Evolutionary conservation across 1,140 invertebrate genomes (phyloP), one percentile per base, ranked within the genome.

Genomic region (Coelopa frigida): DNA sequence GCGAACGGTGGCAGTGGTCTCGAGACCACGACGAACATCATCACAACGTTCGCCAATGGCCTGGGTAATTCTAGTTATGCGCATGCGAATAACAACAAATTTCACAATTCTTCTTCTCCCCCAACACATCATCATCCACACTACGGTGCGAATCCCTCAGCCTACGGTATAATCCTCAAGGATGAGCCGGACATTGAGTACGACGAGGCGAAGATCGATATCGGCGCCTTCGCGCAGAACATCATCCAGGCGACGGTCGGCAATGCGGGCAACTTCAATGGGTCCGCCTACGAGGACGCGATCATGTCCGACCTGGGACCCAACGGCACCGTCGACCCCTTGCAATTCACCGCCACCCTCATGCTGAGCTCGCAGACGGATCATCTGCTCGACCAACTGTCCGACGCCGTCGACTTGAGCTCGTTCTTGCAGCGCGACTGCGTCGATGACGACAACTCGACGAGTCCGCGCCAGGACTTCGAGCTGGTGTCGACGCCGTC

Each of bases 181-280:
- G 83, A 88, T 58, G 84, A 86, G 56, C 83, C 84, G 4, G 83
- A 84, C 54, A 70, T 87, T 23, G 81, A 83, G 21, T 87, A 87
- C 59, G 80, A 82, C 42, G 75, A 72, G 49, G 56, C 62, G 4
- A 87, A 87, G 62, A 77, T 87, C 21, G 81, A 83, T 76, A 69
- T 73, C 64, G 69, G 79, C 41, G 58, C 55, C 15, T 62, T 69
- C 40, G 59, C 61, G 6, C 57, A 55, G 75, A 66, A 63, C 40
- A 67, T 66, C 3, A 66, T 66, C 3, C 63, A 67, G 36, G 63
- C 62, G 0, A 61, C 48, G 5, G 65, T 59, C 70, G 80, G 48
- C 73, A 75, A 18, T 77, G 76, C 26, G 15, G 39, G 40, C 27
- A 83, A 83, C 54, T 77, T 79, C n/a, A 75, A 75, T 27, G 82